A percentile compares a stretch with the other conserved stretches of the same genome.
Evolutionary conservation across 2,888 invertebrate species (phyloP).

Genomic region (Ctenicera cuprea): DNA sequence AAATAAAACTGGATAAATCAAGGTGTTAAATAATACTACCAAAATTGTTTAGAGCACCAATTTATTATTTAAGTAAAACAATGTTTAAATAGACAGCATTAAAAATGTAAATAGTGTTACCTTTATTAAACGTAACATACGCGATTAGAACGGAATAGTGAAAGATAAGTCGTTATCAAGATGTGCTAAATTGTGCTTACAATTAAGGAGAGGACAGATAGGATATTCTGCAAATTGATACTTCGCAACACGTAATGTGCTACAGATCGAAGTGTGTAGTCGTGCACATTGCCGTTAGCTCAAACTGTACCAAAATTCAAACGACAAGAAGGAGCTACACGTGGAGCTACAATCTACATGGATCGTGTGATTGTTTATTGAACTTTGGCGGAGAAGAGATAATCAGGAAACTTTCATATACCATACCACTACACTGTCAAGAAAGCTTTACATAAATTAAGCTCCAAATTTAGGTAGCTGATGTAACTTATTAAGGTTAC

Average conservation of each 20-base stretch:
- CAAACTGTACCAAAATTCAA: slow-evolving; percentile 30
- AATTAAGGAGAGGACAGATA: slow-evolving; percentile 35
- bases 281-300: slow-evolving; percentile 46
- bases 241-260: slow-evolving; percentile 41
- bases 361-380: slow-evolving; percentile 33
- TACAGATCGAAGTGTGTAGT: slow-evolving; percentile 33
- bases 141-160: slow-evolving; percentile 29
- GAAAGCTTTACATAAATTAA: slow-evolving; percentile 30
- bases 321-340: slow-evolving; percentile 41
- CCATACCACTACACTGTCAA: neutral
- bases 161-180: slow-evolving; percentile 27
- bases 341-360: slow-evolving; percentile 34
- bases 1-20: no score
- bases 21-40: no score
- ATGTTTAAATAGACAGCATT: no score
- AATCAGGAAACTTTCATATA: slow-evolving; percentile 37
- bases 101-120: no score
- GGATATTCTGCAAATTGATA: slow-evolving; percentile 40
- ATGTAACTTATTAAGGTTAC: slow-evolving; percentile 1
- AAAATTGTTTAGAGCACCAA: no score
- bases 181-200: slow-evolving; percentile 45
- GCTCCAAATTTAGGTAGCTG: neutral
- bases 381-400: slow-evolving; percentile 29
- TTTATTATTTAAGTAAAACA: no score
- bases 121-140: neutral